A percentile compares a stretch with the other conserved stretches of the same genome.
phyloP scores from a whole-genome alignment of 2,113 vertebrate genomes.

The Hucho hucho region DNA sequence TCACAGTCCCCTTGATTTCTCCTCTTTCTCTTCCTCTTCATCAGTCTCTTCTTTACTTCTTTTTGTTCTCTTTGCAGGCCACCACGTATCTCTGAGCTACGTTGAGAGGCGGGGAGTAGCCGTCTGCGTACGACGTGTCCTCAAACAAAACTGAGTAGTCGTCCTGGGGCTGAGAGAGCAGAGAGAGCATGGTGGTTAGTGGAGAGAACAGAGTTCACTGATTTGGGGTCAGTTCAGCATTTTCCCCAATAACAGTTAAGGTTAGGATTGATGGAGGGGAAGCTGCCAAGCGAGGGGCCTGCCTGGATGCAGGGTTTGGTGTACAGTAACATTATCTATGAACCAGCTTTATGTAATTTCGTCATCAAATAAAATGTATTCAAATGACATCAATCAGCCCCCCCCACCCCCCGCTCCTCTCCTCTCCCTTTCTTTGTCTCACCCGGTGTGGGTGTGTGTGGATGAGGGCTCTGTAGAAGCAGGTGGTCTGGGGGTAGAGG shows the following conservation, averaged over 20 bases:
- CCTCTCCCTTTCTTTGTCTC: slow-evolving; percentile 18
- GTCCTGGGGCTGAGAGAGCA: slow-evolving; percentile 81
- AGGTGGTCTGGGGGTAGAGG: slow-evolving; percentile 90
- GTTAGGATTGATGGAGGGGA: no score
- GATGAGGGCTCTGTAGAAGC: slow-evolving; percentile 91
- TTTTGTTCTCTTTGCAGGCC: slow-evolving; percentile 92
- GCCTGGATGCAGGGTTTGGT: no score
- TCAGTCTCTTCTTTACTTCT: slow-evolving; percentile 71
- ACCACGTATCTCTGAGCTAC: slow-evolving; percentile 91
- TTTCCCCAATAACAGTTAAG: no score
- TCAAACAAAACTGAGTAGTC: slow-evolving; percentile 91
- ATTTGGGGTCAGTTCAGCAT: no score
- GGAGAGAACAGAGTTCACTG: no score
- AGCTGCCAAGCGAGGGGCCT: no score
- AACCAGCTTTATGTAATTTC: no score
- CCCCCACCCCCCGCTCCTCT: not conserved
- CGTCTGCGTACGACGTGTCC: slow-evolving; percentile 88
- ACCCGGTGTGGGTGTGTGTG: slow-evolving; percentile 88
- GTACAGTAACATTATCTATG: no score
- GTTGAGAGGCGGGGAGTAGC: slow-evolving; percentile 88
- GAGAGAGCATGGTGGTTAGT: not conserved
- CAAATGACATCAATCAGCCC: not conserved
- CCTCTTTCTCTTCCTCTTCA: not conserved
- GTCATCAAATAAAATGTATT: no score
- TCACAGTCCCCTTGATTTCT: no score